Evolutionary conservation across 2,797 vertebrate species (phyloP), one percentile per base, ranked within the genome.

Genomic region (Sternarchorhynchus goeldii): DNA sequence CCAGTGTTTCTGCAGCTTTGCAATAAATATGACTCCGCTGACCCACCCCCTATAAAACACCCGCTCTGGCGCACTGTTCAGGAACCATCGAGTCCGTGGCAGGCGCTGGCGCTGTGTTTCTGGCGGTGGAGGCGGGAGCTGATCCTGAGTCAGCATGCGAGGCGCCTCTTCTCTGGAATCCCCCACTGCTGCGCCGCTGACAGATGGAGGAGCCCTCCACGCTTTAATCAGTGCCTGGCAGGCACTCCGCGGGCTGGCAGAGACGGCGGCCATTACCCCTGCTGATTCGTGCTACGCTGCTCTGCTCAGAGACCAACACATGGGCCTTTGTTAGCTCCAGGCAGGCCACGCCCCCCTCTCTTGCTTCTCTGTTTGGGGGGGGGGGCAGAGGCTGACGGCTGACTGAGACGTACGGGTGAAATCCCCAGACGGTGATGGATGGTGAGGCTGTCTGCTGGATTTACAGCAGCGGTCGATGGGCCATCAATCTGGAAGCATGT

Each of bases 401-500:
- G 45, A 50, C 12, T 10, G 45, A 50, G 45, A 50, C 10, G 45
- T 10, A 50, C 45, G 45, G 45, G 45, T 50, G 45, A 10, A 50
- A 82, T 62, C 65, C 70, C 70, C 32, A 6, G 50, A 25, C 66
- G 73, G 62, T 80, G 81, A 85, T 70, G 74, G 68, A 81, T 73
- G 64, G 64, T 3, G 18, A 0, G 34, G 64, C 58, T 62, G 17
- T 4, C 75, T 79, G 85, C 63, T 77, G 87, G 86, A 93, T 91
- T 90, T 87, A 92, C 90, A 85, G 78, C 57, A 79, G 85, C 84
- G 84, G 84, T 89, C 80, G 78, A 89, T 89, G 79, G 87, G 85
- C 87, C 85, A 91, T 93, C 90, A 91, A 91, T 92, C 90, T 91
- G 71, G 0, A 80, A 76, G 81, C 82, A 82, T 76, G 82, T 86